Percentiles rank a stretch among this genome's conserved stretches.
phyloP scores from a whole-genome alignment of 2,113 vertebrate species.

The Rissa tridactyla region DNA sequence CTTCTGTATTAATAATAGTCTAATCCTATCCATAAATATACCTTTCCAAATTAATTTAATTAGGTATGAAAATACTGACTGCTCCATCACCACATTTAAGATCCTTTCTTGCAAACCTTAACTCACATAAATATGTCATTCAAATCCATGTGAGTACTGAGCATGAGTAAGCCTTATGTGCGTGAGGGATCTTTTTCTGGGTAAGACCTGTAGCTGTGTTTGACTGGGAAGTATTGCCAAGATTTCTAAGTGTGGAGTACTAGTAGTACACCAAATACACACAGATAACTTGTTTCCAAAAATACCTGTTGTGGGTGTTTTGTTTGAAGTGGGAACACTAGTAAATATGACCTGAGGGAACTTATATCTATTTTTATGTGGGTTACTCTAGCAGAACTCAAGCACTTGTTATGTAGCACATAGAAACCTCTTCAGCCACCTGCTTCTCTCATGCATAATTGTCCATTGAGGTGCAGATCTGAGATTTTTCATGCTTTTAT shows the following conservation, averaged over 20 bases:
- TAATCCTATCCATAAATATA: conserved; percentile 15
- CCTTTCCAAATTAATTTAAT: conserved; percentile 10
- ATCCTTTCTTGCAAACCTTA: not conserved
- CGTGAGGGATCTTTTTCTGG: not conserved
- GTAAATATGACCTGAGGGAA: conserved; percentile 47
- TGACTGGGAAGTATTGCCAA: conserved; percentile 8
- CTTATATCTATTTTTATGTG: not conserved
- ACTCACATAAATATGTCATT: not conserved
- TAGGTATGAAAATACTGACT: not conserved
- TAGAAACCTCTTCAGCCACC: not conserved
- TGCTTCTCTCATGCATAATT: not conserved
- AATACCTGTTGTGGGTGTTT: conserved; percentile 40
- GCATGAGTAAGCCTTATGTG: not conserved
- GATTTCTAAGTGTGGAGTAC: not conserved
- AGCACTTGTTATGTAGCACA: not conserved
- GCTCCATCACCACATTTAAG: not conserved
- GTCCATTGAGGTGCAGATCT: not conserved
- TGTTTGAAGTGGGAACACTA: conserved; percentile 19
- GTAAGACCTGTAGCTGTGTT: not conserved
- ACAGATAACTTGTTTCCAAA: conserved; percentile 38
- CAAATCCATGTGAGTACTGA: not conserved
- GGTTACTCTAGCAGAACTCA: not conserved
- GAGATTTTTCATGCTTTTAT: not conserved
- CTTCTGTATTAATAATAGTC: not conserved
- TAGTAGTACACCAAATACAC: not conserved